A percentile compares a stretch with the other conserved stretches of the same genome.
Conservation (phyloP, 2,797 vertebrate species). For the Pogoniulus pusillus region DNA sequence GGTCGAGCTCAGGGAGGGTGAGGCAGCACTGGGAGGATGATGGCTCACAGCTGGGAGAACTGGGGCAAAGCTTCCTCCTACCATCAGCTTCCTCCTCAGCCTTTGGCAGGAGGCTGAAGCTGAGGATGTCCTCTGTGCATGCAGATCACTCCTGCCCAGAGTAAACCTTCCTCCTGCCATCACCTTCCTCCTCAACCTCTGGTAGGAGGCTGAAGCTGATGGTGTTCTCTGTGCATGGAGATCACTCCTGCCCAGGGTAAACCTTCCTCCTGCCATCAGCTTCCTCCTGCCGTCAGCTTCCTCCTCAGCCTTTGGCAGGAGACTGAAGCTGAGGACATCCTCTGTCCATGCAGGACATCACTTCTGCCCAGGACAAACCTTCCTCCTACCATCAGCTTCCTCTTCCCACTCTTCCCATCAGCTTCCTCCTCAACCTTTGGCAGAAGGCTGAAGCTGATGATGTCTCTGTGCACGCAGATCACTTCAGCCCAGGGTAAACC, state of each 20-base stretch:
- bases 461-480: not conserved
- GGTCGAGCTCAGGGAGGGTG: fast-evolving
- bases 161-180: not conserved
- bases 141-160: not conserved
- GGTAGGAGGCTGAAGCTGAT: not conserved
- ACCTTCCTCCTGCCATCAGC: not conserved
- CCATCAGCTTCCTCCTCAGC: not conserved
- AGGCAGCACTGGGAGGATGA: fast-evolving
- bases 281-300: not conserved
- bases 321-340: not conserved
- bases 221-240: not conserved
- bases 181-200: not conserved
- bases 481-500: not conserved
- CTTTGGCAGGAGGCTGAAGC: not conserved
- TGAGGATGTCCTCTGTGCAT: fast-evolving
- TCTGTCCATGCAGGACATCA: not conserved
- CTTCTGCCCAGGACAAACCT: not conserved
- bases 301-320: not conserved
- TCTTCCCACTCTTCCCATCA: no score
- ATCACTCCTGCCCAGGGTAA: not conserved
- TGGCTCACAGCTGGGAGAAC: not conserved
- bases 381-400: not conserved
- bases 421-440: not conserved
- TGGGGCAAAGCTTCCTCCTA: not conserved
- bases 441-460: fast-evolving